phyloP scores from a whole-genome alignment of 2,888 invertebrate genomes.

The Callosobruchus maculatus region DNA sequence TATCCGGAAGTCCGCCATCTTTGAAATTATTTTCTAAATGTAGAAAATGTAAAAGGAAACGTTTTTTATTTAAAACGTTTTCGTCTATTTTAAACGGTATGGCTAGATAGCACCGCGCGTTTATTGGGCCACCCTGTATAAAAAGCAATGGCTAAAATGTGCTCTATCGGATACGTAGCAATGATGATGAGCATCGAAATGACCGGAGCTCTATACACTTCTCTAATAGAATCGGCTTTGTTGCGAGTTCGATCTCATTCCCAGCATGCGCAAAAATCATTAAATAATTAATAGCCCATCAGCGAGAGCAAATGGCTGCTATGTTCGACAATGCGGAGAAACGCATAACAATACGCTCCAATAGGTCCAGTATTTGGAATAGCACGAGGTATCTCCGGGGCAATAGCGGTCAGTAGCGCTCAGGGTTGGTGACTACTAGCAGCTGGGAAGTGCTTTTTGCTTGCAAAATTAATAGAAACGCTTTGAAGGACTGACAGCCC shows the following conservation, averaged over 20 bases:
- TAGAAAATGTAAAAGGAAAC: too few species aligned
- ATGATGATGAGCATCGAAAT: not conserved
- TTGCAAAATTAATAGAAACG: too few species aligned
- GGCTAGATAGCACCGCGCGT: too few species aligned
- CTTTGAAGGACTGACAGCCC: too few species aligned
- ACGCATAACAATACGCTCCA: not conserved
- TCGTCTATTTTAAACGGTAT: too few species aligned
- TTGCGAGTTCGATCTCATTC: not conserved
- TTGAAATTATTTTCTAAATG: too few species aligned
- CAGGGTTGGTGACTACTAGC: not conserved
- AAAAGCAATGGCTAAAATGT: too few species aligned
- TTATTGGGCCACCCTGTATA: too few species aligned
- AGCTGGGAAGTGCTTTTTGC: too few species aligned
- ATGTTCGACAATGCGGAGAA: not conserved
- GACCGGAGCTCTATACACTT: not conserved
- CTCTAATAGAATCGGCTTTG: not conserved
- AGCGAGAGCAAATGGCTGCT: not conserved
- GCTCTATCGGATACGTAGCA: not conserved
- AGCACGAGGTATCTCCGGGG: not conserved
- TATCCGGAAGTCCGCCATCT: too few species aligned
- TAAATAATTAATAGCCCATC: not conserved
- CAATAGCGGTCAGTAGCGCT: not conserved
- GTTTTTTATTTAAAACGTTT: too few species aligned
- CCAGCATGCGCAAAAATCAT: not conserved
- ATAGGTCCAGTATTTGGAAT: not conserved